A percentile compares a stretch with the other conserved stretches of the same genome.
phyloP scores from a whole-genome alignment of 2,888 invertebrate species.

The Heterodera filipjevi region DNA sequence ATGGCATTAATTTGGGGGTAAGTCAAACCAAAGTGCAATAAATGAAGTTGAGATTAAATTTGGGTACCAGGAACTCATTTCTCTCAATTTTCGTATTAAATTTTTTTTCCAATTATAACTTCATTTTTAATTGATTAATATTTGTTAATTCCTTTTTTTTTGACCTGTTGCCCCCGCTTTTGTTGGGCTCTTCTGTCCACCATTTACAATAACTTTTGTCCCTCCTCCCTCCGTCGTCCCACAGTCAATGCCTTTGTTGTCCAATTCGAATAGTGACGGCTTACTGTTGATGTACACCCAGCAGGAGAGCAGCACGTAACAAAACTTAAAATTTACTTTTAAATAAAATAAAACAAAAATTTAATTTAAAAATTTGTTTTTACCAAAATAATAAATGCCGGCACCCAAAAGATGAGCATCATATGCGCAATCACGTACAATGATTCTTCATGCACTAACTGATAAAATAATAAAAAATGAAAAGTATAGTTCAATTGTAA shows the following conservation, averaged over 20 bases:
- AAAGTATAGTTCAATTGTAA: too few relatives aligned
- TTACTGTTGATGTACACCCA: constrained; percentile 63
- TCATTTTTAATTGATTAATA: too few relatives aligned
- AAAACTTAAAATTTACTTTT: constrained; percentile 42
- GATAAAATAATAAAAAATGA: constrained; percentile 18
- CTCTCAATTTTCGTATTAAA: too few relatives aligned
- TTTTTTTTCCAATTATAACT: too few relatives aligned
- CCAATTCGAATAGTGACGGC: constrained; percentile 47
- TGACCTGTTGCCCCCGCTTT: background rate
- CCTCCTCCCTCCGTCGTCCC: constrained; percentile 38
- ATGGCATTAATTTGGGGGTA: too few relatives aligned
- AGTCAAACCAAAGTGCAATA: too few relatives aligned
- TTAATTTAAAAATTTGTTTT: constrained; percentile 12
- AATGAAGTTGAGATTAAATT: too few relatives aligned
- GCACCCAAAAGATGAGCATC: constrained; percentile 60
- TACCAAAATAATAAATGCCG: constrained; percentile 57
- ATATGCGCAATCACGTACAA: constrained; percentile 58
- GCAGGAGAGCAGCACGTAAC: constrained; percentile 57
- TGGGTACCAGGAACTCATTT: too few relatives aligned
- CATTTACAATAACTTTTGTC: too few relatives aligned
- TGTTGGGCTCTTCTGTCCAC: background rate
- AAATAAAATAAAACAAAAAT: background rate
- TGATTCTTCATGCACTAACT: constrained; percentile 50
- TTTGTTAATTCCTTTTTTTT: too few relatives aligned
- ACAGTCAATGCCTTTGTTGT: constrained; percentile 24